Conservation (phyloP, 2,113 vertebrate genomes). For the Hyla sarda region DNA sequence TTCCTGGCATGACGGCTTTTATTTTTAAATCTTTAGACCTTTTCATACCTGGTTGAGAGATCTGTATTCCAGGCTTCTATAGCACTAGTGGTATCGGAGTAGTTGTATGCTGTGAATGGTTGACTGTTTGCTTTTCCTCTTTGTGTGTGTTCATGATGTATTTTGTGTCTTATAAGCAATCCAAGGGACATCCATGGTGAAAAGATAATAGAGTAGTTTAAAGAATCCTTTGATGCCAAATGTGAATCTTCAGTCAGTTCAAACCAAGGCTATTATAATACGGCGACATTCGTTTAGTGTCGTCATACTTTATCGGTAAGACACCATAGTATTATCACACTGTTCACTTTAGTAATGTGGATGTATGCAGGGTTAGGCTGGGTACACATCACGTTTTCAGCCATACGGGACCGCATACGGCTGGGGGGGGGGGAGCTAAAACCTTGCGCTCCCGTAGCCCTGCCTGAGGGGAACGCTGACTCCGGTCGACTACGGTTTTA, state of each 20-base stretch:
- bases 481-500: too few relatives aligned
- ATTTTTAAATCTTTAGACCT: background rate
- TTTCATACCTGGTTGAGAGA: background rate
- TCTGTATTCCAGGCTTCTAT: background rate
- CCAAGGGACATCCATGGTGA: background rate
- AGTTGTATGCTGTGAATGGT: background rate
- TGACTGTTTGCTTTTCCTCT: background rate
- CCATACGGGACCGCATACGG: too few relatives aligned
- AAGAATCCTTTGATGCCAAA: conserved; percentile 1
- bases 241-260: conserved; percentile 12
- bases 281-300: background rate
- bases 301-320: background rate
- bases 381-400: too few relatives aligned
- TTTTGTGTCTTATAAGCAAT: background rate
- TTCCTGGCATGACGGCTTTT: background rate
- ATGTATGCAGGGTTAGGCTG: background rate
- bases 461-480: too few relatives aligned
- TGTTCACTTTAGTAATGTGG: background rate
- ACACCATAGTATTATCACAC: background rate
- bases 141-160: background rate
- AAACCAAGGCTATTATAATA: background rate
- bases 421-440: too few relatives aligned
- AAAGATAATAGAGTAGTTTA: background rate
- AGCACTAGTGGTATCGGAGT: background rate
- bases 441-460: too few relatives aligned